Evolutionary conservation across 2,113 vertebrate genomes (phyloP).

Genomic region (Tragelaphus strepsiceros): DNA sequence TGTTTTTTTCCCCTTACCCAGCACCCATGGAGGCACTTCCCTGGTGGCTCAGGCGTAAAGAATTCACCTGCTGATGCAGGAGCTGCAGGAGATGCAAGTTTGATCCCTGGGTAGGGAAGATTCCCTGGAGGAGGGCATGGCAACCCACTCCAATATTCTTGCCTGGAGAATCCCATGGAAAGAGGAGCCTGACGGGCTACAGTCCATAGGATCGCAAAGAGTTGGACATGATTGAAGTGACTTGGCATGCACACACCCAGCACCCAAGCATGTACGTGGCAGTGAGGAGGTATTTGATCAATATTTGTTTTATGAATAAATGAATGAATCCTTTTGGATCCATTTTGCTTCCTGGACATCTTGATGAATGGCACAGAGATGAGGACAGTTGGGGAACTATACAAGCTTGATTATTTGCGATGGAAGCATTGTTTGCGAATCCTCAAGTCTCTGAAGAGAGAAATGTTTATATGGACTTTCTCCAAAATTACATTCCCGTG

Average conservation of each 20-base stretch:
- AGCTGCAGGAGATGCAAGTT: background rate
- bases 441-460: conserved; percentile 17
- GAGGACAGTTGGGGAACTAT: background rate
- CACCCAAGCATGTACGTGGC: background rate
- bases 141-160: background rate
- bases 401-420: conserved; percentile 4
- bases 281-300: background rate
- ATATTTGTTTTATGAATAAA: background rate
- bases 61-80: background rate
- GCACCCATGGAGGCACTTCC: background rate
- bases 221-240: background rate
- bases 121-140: background rate
- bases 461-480: conserved; percentile 7
- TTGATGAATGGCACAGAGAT: conserved; percentile 10
- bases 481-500: background rate
- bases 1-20: background rate
- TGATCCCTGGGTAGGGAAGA: background rate
- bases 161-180: background rate
- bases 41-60: background rate
- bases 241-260: background rate
- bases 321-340: background rate
- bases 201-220: background rate
- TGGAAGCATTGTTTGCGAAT: background rate
- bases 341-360: background rate
- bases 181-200: background rate